A percentile compares a stretch with the other conserved stretches of the same genome.
phyloP scores from a whole-genome alignment of 1,140 invertebrate genomes.

The Yoshiicerus persimilis region DNA sequence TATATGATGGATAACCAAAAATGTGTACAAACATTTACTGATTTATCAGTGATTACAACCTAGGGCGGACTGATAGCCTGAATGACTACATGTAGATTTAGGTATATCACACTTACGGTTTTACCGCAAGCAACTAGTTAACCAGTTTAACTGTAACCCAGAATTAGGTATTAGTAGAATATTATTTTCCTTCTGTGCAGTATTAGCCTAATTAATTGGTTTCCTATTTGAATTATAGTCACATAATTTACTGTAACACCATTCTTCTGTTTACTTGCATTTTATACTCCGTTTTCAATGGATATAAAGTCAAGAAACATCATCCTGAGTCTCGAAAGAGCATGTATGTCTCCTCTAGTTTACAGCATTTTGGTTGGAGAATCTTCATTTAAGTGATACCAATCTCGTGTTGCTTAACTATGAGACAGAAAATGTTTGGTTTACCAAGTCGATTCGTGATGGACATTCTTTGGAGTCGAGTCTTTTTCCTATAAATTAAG shows the following conservation, averaged over 20 bases:
- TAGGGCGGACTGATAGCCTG: conserved; percentile 42
- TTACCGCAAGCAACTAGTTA: too few relatives aligned
- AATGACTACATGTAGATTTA: too few relatives aligned
- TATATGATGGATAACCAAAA: conserved; percentile 37
- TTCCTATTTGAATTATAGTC: not conserved
- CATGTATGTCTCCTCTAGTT: conserved; percentile 16
- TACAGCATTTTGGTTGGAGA: not conserved
- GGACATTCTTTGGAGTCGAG: too few relatives aligned
- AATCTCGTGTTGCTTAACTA: not conserved
- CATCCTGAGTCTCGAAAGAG: conserved; percentile 10
- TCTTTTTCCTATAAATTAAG: too few relatives aligned
- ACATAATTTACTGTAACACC: not conserved
- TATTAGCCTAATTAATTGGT: not conserved
- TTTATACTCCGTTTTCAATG: not conserved
- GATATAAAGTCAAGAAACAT: not conserved
- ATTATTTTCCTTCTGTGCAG: not conserved
- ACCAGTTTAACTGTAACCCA: too few relatives aligned
- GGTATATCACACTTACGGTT: too few relatives aligned
- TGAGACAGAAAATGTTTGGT: not conserved
- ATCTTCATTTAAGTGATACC: not conserved
- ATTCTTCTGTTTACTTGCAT: not conserved
- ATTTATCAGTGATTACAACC: conserved; percentile 43
- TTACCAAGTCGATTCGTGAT: not conserved
- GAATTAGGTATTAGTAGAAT: not conserved
- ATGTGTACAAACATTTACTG: conserved; percentile 41